Base-by-base conservation (phyloP, 2,113 vertebrate species). In the Dasyornis broadbenti region DNA sequence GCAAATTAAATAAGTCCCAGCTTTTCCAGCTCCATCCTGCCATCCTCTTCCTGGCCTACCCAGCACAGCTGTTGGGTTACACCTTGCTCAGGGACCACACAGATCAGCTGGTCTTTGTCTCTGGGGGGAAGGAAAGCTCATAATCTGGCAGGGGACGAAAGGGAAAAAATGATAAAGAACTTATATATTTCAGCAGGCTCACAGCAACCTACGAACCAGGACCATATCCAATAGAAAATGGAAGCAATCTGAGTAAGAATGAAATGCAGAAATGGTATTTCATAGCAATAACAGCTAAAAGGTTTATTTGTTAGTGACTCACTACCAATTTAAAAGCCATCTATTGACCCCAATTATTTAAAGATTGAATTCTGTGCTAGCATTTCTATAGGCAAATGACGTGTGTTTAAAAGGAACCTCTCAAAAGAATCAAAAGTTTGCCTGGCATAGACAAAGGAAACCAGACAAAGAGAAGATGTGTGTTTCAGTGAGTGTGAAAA, bases 81-180 rank as follows among this genome's bases (percentile, higher is more conserved):
- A 0, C 40, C n/a, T 73, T 24, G 45, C 50, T 53, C 24, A 24
- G 69, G 65, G 42, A 33, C 33, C 16, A 27, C 30, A 8, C 5
- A 2, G 14, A 64, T 31, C 31, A 72, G 47, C 61, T 30, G 11
- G 9, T 26, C 17, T 19, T 64, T 30, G 23, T 31, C 52, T 79
- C 30, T 20, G 19, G 37, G 16, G 16, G 26, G 54, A 21, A 44
- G 54, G 28, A 59, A 65, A 65, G 31, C 1, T 0, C 31, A 30
- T 10, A 44, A 2, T 7, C 50, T 72, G 40, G 4, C 2, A 33
- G 1, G 3, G 7, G 6, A 14, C 7, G 11, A 13, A 14, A 3
- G 2, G 8, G 19, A 4, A n/a, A 40, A 66, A 64, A 3, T 5
- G 27, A 33, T 24, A n/a, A 66, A 65, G 64, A 64, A 22, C 2